Evolutionary conservation across 1,140 invertebrate species (phyloP).

Genomic region (Drosophila lowei): DNA sequence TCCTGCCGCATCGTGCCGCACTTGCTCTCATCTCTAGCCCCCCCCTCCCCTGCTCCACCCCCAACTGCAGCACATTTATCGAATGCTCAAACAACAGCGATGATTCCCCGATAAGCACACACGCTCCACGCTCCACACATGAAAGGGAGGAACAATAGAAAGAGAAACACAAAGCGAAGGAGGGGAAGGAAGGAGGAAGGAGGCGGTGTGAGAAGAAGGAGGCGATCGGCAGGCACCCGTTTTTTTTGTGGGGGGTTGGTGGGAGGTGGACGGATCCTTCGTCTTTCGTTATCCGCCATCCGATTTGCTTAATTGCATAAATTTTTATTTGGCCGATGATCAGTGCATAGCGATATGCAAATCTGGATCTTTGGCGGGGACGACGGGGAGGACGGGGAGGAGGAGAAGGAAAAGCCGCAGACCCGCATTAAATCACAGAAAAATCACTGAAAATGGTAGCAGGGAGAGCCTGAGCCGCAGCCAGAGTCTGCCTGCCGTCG

Average conservation of each 20-base stretch:
- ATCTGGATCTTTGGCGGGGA: conserved; percentile 42
- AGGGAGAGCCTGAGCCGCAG: conserved; percentile 25
- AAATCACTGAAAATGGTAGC: conserved; percentile 62
- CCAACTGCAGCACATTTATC: conserved; percentile 29
- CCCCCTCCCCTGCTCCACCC: no score
- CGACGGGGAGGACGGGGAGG: conserved; percentile 5
- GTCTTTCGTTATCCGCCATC: conserved; percentile 51
- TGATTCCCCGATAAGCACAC: conserved; percentile 27
- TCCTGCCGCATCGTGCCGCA: conserved; percentile 6
- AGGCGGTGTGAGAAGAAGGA: background rate
- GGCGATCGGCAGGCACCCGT: conserved; percentile 18
- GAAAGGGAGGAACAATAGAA: conserved; percentile 19
- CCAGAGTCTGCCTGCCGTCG: conserved; percentile 22
- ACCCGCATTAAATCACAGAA: conserved; percentile 68
- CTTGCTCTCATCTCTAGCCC: background rate
- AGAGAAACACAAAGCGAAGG: background rate
- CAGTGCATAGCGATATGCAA: conserved; percentile 73
- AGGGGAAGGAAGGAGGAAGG: background rate
- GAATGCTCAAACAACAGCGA: conserved; percentile 35
- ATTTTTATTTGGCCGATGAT: conserved; percentile 72
- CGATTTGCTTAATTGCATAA: conserved; percentile 80
- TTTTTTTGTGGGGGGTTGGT: conserved; percentile 8
- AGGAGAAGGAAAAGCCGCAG: conserved; percentile 47
- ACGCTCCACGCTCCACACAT: conserved; percentile 11
- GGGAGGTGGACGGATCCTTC: conserved; percentile 28